Base-by-base conservation (phyloP, 2,797 vertebrate genomes). In the Spinus olivaceus region DNA sequence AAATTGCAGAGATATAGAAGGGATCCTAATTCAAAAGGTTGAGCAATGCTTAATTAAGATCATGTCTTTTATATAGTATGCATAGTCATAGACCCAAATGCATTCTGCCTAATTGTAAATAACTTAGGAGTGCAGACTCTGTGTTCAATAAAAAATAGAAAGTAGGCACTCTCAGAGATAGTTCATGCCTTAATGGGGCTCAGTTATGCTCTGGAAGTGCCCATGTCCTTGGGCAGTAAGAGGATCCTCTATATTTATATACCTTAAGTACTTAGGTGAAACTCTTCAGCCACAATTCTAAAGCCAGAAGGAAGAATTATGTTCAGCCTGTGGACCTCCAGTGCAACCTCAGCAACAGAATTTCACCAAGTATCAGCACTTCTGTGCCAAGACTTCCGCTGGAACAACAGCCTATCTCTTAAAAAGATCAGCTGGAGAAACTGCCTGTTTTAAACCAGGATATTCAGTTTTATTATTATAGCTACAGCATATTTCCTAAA, bases 401-500 rank as follows among this genome's bases (percentile, higher is more conserved):
- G 64, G 49, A 88, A 49, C 46, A 73, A 57, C 11, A 70, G 22
- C 27, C 18, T 81, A 37, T 84, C 77, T 93, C 51, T 76, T 81
- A 51, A 72, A 92, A 81, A 84, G 65, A 92, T 81, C 63, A 84
- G 44, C 73, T 88, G 78, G 63, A 77, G 50, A 94, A 92, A 60
- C 32, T 81, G 70, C 67, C 53, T 90, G 10, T 56, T 92, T 90
- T 70, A 93, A 94, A 83, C 51, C 53, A 93, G 88, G 67, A 80
- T 88, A 86, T 84, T 92, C 2, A 0, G 20, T 88, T 95, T 93
- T 87, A 86, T 86, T 94, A 64, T 86, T 92, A 94, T 82, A 60
- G 81, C 81, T 94, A n/a, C 56, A 85, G 39, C 64, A 47, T 87
- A 88, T 94, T 95, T 97, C 71, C 94, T 95, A 94, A 93, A 90